A percentile compares a stretch with the other conserved stretches of the same genome.
phyloP scores from a whole-genome alignment of 2,113 vertebrate genomes.

The Mesoclemmys tuberculata region DNA sequence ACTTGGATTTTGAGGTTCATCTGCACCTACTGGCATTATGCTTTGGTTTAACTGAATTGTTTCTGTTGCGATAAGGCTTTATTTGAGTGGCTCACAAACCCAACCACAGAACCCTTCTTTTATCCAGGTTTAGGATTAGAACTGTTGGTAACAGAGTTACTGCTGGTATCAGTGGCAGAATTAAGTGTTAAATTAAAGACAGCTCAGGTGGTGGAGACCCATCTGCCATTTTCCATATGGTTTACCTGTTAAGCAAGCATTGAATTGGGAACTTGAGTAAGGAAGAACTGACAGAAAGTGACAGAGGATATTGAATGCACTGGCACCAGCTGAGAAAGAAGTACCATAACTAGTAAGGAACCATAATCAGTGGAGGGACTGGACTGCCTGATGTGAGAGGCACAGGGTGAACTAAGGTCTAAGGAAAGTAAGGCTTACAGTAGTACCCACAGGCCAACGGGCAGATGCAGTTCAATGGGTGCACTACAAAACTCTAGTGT shows the following conservation, averaged over 20 bases:
- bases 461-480: neutral
- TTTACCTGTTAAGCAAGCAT: neutral
- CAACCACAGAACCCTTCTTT: neutral
- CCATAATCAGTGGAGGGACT: neutral
- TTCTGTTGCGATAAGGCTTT: too few relatives aligned
- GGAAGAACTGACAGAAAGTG: neutral
- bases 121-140: neutral
- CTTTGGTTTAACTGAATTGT: neutral
- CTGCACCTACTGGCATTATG: neutral
- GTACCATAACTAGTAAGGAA: neutral
- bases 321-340: neutral
- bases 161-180: neutral
- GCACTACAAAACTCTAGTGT: neutral
- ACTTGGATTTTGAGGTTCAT: neutral
- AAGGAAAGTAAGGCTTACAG: neutral
- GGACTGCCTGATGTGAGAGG: neutral
- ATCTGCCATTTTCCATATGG: neutral
- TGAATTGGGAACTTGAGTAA: neutral
- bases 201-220: neutral
- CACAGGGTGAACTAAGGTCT: neutral
- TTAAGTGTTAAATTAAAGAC: neutral
- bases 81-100: neutral
- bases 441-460: neutral
- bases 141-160: neutral
- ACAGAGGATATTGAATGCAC: neutral